Evolutionary conservation across 30 jellyfish, hydroid and myxozoan genomes (phyloP).

Genomic region (Turritopsis rubra): DNA sequence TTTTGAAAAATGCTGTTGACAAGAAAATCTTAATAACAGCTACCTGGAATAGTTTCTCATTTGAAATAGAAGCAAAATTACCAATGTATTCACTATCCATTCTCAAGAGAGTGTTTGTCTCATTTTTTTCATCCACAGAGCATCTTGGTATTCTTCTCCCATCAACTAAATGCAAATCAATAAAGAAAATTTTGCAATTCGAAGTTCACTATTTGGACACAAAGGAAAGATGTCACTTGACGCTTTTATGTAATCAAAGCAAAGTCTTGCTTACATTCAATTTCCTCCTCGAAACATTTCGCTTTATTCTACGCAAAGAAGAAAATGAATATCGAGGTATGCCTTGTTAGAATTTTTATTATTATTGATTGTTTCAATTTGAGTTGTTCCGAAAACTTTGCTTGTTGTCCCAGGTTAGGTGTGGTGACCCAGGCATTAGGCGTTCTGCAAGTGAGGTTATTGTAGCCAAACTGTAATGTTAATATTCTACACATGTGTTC

Average conservation of each 20-base stretch:
- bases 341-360: too few species aligned
- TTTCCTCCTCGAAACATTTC: conserved; percentile 67
- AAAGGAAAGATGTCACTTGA: conserved; percentile 56
- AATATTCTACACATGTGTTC: too few species aligned
- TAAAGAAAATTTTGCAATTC: conserved; percentile 58
- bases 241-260: conserved; percentile 86
- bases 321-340: conserved; percentile 70
- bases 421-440: too few species aligned
- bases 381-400: too few species aligned
- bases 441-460: too few species aligned
- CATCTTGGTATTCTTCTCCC: conserved; percentile 62
- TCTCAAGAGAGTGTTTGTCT: background rate
- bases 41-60: too few species aligned
- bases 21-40: too few species aligned
- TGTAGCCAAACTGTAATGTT: too few species aligned
- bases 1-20: too few species aligned
- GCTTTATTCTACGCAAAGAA: conserved; percentile 67
- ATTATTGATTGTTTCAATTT: too few species aligned
- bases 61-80: too few species aligned
- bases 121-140: background rate
- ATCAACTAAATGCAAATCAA: conserved; percentile 27
- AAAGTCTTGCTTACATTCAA: conserved; percentile 68
- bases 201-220: conserved; percentile 97
- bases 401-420: too few species aligned
- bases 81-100: background rate